Evolutionary conservation across 2,113 vertebrate species (phyloP).

Genomic region (Aldabrachelys gigantea): DNA sequence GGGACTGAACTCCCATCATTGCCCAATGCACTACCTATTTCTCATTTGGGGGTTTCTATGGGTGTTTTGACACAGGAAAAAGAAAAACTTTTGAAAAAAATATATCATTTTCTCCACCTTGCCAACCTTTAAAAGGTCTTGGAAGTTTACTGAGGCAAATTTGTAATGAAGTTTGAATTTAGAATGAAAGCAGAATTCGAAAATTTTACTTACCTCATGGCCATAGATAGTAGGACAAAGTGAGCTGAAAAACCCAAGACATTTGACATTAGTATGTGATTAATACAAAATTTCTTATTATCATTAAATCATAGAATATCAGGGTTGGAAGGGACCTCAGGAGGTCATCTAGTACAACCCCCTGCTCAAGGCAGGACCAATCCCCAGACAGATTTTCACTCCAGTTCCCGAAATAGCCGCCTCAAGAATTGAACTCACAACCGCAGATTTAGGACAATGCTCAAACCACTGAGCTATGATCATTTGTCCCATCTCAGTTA

Average conservation of each 20-base stretch:
- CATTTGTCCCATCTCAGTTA: not conserved
- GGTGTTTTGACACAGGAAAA: not conserved
- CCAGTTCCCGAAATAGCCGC: too few species aligned
- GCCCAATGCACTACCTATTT: not conserved
- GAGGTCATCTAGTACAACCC: too few species aligned
- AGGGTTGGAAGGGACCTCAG: too few species aligned
- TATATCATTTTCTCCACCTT: not conserved
- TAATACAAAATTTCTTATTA: not conserved
- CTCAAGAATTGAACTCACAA: too few species aligned
- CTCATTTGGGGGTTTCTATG: not conserved
- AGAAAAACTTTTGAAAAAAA: not conserved
- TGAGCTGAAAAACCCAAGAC: slow-evolving; percentile 85
- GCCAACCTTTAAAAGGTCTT: not conserved
- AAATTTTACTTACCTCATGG: slow-evolving; percentile 87
- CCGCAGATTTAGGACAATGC: too few species aligned
- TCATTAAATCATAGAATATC: not conserved
- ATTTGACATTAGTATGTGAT: not conserved
- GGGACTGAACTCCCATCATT: not conserved
- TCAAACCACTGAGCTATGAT: not conserved
- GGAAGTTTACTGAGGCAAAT: not conserved
- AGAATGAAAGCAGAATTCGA: not conserved
- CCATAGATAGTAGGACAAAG: slow-evolving; percentile 97
- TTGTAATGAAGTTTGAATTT: not conserved
- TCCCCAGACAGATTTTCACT: too few species aligned
- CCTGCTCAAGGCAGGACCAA: too few species aligned